phyloP scores from a whole-genome alignment of 2,888 invertebrate genomes.

The Tubulanus polymorphus region DNA sequence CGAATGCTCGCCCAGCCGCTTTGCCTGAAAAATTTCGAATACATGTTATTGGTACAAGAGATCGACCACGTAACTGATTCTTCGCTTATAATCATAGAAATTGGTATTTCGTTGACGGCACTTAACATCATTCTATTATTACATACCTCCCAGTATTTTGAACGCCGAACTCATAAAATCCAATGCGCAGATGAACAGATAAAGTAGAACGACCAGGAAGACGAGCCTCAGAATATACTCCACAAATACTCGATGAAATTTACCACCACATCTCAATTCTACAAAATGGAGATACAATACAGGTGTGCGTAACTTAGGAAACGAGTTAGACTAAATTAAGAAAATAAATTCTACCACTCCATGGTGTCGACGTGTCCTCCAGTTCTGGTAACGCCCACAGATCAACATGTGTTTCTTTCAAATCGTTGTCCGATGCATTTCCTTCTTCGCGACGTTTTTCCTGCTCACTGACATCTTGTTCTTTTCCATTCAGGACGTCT shows the following conservation, averaged over 20 bases:
- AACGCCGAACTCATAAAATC: slow-evolving; percentile 19
- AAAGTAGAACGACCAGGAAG: slow-evolving; percentile 12
- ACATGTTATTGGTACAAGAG: no score
- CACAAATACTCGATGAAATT: slow-evolving; percentile 26
- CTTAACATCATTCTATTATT: slow-evolving; percentile 27
- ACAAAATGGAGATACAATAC: slow-evolving; percentile 17
- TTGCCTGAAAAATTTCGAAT: no score
- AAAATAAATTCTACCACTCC: slow-evolving; percentile 27
- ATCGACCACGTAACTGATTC: no score
- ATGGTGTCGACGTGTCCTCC: slow-evolving; percentile 24
- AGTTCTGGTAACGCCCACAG: neutral
- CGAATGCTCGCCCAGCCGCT: slow-evolving; percentile 49
- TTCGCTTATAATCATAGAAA: no score
- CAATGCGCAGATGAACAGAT: slow-evolving; percentile 20
- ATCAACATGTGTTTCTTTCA: no score
- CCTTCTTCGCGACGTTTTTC: no score
- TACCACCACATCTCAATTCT: slow-evolving; percentile 27
- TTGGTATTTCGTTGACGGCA: no score
- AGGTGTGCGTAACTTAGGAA: slow-evolving; percentile 9
- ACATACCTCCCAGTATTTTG: slow-evolving; percentile 16
- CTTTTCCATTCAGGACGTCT: no score
- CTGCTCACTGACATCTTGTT: no score
- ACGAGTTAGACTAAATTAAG: slow-evolving; percentile 32
- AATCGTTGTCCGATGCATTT: no score
- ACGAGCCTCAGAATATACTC: slow-evolving; percentile 34